Conservation (phyloP, 2,888 invertebrate species). For the Amphipyra berbera region DNA sequence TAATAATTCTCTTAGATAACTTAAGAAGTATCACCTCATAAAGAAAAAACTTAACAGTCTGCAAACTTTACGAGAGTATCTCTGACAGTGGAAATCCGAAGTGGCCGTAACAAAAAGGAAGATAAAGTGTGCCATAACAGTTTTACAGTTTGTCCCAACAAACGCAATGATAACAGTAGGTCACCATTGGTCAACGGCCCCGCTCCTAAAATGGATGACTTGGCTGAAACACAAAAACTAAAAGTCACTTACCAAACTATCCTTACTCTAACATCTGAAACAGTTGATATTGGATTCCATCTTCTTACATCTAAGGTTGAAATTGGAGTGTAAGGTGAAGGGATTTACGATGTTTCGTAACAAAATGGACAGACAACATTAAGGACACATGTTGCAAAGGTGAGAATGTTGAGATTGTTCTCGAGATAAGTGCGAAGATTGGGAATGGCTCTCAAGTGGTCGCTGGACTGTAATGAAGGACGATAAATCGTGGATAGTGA, state of each 20-base stretch:
- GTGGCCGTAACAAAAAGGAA: constrained; percentile 35
- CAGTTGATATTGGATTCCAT: constrained; percentile 18
- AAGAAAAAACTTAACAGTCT: background rate
- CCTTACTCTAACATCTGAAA: background rate
- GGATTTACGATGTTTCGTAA: constrained; percentile 28
- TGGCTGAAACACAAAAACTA: constrained; percentile 71
- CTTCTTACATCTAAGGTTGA: rapidly evolving
- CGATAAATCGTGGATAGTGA: constrained; percentile 68
- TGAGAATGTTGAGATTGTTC: constrained; percentile 78
- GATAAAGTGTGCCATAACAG: constrained; percentile 56
- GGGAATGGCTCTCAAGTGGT: constrained; percentile 65
- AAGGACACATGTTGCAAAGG: constrained; percentile 81
- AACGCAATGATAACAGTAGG: constrained; percentile 65
- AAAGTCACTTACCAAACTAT: constrained; percentile 12
- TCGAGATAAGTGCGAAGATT: constrained; percentile 69
- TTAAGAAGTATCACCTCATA: background rate
- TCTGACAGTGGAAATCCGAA: constrained; percentile 31
- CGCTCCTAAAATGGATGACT: constrained; percentile 70
- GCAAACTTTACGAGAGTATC: constrained; percentile 5
- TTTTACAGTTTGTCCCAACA: constrained; percentile 59
- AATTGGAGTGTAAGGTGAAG: background rate
- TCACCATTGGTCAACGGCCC: constrained; percentile 68
- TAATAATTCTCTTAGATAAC: background rate
- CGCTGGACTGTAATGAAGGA: constrained; percentile 69
- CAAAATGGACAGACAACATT: constrained; percentile 64